phyloP scores from a whole-genome alignment of 2,888 invertebrate genomes.

The Lasioglossum calceatum region DNA sequence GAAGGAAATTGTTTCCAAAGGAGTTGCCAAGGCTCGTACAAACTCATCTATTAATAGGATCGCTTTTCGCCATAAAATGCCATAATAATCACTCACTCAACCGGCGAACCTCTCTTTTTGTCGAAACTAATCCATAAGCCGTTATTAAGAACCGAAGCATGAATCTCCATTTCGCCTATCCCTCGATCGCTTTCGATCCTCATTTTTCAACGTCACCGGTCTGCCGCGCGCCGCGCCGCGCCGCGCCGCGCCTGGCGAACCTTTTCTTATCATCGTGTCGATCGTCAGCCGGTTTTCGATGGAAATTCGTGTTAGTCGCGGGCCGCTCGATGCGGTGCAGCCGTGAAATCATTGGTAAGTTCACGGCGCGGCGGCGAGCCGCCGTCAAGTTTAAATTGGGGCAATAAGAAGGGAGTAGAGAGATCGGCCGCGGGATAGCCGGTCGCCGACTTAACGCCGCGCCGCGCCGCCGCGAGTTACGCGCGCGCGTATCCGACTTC shows the following conservation, averaged over 20 bases:
- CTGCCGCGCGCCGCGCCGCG: too few species aligned
- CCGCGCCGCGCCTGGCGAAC: not conserved
- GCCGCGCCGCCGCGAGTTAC: constrained; percentile 23
- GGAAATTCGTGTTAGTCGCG: not conserved
- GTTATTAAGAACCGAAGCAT: constrained; percentile 7
- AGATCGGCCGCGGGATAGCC: not conserved
- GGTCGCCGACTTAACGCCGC: constrained; percentile 1
- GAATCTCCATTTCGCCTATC: not conserved
- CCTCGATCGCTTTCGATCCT: not conserved
- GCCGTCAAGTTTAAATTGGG: not conserved
- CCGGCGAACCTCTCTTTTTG: not conserved
- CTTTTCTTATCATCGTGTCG: not conserved
- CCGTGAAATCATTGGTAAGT: constrained; percentile 20
- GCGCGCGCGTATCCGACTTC: constrained; percentile 55
- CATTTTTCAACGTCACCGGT: constrained; percentile 10
- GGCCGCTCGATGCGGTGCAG: not conserved
- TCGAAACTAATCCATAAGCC: constrained; percentile 1
- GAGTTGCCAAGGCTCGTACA: not conserved
- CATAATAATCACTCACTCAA: constrained; percentile 4
- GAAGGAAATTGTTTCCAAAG: not conserved
- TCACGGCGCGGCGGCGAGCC: not conserved
- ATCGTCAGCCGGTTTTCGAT: not conserved
- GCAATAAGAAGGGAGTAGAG: constrained; percentile 1
- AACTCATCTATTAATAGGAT: not conserved
- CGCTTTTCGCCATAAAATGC: not conserved